Percentiles rank a stretch among this genome's conserved stretches.
Evolutionary conservation across 2,888 invertebrate species (phyloP).

Genomic region (Tetrapedia diversipes): DNA sequence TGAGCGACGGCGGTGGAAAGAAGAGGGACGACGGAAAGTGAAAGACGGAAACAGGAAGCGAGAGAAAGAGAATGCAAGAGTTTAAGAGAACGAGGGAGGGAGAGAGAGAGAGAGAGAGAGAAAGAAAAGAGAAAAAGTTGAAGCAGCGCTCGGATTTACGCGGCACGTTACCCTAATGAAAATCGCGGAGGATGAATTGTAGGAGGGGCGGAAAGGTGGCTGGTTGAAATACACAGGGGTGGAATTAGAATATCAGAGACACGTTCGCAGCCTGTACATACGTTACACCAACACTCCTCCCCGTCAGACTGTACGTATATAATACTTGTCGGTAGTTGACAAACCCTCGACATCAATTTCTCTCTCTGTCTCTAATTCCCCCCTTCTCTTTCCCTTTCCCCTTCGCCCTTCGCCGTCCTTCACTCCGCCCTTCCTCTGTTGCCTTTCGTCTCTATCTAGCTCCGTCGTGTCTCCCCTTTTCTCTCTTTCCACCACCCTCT

Average conservation of each 20-base stretch:
- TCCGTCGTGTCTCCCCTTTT: constrained; percentile 53
- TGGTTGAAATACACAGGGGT: constrained; percentile 66
- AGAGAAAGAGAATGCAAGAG: not conserved
- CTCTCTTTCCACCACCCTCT: constrained; percentile 35
- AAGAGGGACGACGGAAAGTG: not conserved
- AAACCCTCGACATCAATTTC: constrained; percentile 80
- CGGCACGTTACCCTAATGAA: constrained; percentile 78
- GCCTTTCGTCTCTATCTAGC: constrained; percentile 45
- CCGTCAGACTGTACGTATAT: constrained; percentile 69
- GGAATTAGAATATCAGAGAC: constrained; percentile 76
- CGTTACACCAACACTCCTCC: constrained; percentile 53
- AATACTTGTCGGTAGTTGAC: constrained; percentile 79
- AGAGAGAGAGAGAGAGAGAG: constrained; percentile 35
- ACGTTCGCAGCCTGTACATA: constrained; percentile 60
- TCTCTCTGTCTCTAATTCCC: constrained; percentile 70
- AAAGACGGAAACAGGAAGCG: not conserved
- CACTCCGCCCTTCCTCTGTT: constrained; percentile 34
- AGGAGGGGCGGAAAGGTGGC: constrained; percentile 42
- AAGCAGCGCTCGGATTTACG: constrained; percentile 72
- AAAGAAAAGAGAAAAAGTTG: constrained; percentile 45
- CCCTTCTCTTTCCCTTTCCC: constrained; percentile 25
- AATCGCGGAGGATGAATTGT: constrained; percentile 72
- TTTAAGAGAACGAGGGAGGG: constrained; percentile 25
- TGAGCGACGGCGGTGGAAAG: not conserved
- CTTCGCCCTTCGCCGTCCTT: constrained; percentile 2